phyloP scores from a whole-genome alignment of 2,797 vertebrate genomes.

The Bryconaethiops microstoma region DNA sequence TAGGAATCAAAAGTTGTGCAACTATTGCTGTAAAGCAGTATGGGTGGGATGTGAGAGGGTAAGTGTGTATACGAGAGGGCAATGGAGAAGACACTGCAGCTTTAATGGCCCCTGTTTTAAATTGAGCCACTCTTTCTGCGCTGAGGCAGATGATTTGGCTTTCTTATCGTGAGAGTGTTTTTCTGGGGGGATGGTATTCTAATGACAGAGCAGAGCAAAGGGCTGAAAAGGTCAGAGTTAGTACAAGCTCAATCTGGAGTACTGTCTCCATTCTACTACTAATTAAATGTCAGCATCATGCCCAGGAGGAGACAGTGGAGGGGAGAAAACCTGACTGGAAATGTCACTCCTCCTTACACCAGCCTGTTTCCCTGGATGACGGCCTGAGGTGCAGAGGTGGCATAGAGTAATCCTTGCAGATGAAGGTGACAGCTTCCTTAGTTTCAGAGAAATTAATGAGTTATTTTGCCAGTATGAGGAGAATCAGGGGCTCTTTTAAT shows the following conservation, averaged over 20 bases:
- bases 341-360: constrained; percentile 73
- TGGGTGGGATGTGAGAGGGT: constrained; percentile 47
- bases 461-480: constrained; percentile 29
- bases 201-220: constrained; percentile 78
- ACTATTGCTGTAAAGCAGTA: background rate
- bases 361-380: constrained; percentile 61
- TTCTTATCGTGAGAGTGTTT: constrained; percentile 59
- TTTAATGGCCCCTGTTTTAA: constrained; percentile 41
- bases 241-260: constrained; percentile 74
- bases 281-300: constrained; percentile 83
- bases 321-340: constrained; percentile 67
- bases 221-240: constrained; percentile 77
- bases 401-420: constrained; percentile 55
- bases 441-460: constrained; percentile 51
- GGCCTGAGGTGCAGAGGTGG: constrained; percentile 55
- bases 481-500: constrained; percentile 30
- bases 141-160: constrained; percentile 52
- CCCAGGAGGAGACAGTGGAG: constrained; percentile 57
- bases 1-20: background rate
- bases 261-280: constrained; percentile 74
- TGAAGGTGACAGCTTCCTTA: constrained; percentile 48
- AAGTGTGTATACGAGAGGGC: constrained; percentile 18
- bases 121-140: constrained; percentile 31
- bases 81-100: constrained; percentile 21
- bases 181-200: constrained; percentile 62